phyloP scores from a whole-genome alignment of 2,888 invertebrate genomes.

The Ectemnius continuus region DNA sequence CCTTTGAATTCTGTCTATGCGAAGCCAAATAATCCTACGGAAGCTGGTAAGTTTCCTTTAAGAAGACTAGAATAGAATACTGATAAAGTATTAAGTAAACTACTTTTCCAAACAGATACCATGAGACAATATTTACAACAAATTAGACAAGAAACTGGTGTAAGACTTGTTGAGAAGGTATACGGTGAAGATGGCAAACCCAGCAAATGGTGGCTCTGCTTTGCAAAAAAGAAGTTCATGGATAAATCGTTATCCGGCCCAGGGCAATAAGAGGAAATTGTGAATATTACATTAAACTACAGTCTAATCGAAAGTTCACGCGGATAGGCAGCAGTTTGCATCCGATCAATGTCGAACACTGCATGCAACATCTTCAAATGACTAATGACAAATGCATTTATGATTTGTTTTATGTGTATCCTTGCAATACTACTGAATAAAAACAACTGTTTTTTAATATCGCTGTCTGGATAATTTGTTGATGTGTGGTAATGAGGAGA shows the following conservation, averaged over 20 bases:
- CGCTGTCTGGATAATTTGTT: no score
- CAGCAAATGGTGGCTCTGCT: conserved; percentile 99
- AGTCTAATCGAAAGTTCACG: no score
- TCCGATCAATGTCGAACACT: no score
- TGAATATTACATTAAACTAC: no score
- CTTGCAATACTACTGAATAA: conserved; percentile 1
- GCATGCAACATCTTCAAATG: no score
- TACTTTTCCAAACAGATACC: conserved; percentile 82
- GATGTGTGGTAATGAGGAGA: neutral
- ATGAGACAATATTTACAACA: conserved; percentile 97
- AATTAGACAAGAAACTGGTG: conserved; percentile 95
- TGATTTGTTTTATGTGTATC: neutral
- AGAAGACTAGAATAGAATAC: neutral
- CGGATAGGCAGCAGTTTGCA: no score
- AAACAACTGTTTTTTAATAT: neutral
- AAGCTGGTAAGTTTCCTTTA: conserved; percentile 84
- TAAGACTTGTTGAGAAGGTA: conserved; percentile 93
- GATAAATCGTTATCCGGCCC: conserved; percentile 97
- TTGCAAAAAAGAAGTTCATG: conserved; percentile 99
- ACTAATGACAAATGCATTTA: no score
- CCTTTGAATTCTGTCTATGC: conserved; percentile 97
- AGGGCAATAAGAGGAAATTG: conserved; percentile 82
- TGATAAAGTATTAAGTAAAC: neutral
- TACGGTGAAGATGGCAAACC: conserved; percentile 92
- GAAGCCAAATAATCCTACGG: conserved; percentile 87